These are phyloP conservation scores for Manduca sexta DNA, from an alignment of 1,140 invertebrate species.

Conservation along the genomic window DNA sequence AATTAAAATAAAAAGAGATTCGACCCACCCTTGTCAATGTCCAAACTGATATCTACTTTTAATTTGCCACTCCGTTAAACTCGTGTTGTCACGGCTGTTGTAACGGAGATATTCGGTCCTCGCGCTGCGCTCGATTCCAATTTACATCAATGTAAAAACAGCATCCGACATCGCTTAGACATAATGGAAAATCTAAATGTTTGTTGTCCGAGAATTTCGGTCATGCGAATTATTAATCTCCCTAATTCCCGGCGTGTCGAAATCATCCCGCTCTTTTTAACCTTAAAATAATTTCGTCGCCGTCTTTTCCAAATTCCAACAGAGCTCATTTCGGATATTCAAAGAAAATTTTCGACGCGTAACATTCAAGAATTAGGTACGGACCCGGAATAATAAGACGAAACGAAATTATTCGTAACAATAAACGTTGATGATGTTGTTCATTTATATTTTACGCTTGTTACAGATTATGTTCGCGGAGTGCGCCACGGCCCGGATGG, in stretches of 20 bases:
- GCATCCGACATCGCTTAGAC: too few relatives aligned
- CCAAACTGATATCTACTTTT: constrained; percentile 27
- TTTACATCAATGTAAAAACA: constrained; percentile 3
- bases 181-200: not conserved
- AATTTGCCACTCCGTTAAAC: constrained; percentile 33
- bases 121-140: not conserved
- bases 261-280: too few relatives aligned
- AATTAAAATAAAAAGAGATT: constrained; percentile 10
- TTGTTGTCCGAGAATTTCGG: not conserved
- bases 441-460: constrained; percentile 37
- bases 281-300: too few relatives aligned
- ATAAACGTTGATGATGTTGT: not conserved
- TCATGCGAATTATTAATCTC: too few relatives aligned
- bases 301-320: too few relatives aligned
- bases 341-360: not conserved
- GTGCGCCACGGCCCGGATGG: constrained; percentile 35
- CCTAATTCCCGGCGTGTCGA: too few relatives aligned
- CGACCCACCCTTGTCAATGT: constrained; percentile 29
- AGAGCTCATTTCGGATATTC: not conserved
- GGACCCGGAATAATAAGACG: constrained; percentile 1
- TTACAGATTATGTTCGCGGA: constrained; percentile 62
- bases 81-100: constrained; percentile 15
- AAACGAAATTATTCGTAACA: constrained; percentile 2
- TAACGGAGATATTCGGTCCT: not conserved
- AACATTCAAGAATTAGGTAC: not conserved